Evolutionary conservation across 2,888 invertebrate genomes (phyloP).

Genomic region (Amphipyra tragopoginis): DNA sequence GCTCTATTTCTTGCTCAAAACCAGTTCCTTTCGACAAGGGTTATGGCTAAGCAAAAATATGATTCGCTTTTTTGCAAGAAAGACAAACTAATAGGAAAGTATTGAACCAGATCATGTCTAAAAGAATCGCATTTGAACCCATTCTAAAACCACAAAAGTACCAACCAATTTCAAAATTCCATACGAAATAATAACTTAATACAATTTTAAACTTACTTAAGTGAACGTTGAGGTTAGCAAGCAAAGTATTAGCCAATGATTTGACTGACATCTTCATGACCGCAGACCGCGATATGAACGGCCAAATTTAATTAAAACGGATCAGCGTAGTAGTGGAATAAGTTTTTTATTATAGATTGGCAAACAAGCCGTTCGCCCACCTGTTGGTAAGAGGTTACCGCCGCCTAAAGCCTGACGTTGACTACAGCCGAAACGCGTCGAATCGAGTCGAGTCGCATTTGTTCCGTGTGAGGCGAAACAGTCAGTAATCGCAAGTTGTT

Average conservation of each 20-base stretch:
- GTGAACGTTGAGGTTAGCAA: conserved; percentile 27
- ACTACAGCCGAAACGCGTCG: no score
- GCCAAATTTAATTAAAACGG: conserved; percentile 33
- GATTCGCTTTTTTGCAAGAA: no score
- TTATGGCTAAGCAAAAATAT: no score
- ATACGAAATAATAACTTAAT: conserved; percentile 23
- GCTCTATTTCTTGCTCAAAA: no score
- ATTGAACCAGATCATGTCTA: conserved; percentile 1
- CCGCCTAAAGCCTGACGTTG: no score
- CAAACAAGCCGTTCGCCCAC: no score
- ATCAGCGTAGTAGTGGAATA: conserved; percentile 14
- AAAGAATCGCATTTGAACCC: conserved; percentile 6
- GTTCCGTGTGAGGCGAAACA: no score
- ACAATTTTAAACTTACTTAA: conserved; percentile 39
- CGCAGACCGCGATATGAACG: conserved; percentile 38
- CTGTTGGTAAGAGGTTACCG: no score
- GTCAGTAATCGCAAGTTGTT: no score
- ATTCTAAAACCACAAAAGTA: conserved; percentile 29
- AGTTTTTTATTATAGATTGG: no score
- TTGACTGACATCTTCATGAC: conserved; percentile 28
- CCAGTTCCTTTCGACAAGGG: no score
- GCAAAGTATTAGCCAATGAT: conserved; percentile 25
- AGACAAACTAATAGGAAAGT: background rate
- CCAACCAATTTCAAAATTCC: conserved; percentile 20
- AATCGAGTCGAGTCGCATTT: no score